Evolutionary conservation across 1,140 invertebrate species (phyloP).

Genomic region (Orius laevigatus): DNA sequence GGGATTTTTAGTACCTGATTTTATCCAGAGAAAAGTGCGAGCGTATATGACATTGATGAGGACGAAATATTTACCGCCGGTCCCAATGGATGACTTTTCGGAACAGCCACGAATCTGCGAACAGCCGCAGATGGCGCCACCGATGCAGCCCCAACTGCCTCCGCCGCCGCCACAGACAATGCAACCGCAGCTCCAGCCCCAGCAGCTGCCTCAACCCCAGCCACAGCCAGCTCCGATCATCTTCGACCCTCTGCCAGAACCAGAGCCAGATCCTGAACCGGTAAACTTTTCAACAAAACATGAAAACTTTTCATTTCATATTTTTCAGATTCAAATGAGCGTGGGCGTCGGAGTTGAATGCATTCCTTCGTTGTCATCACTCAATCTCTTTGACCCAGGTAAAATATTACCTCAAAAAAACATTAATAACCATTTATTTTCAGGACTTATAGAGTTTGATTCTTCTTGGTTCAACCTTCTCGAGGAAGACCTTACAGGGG

Average conservation of each 20-base stretch:
- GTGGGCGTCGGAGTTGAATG: conserved; percentile 16
- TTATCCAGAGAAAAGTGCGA: conserved; percentile 54
- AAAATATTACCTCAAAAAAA: not conserved
- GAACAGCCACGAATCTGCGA: too few relatives aligned
- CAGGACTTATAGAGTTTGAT: conserved; percentile 1
- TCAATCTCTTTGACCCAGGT: conserved; percentile 16
- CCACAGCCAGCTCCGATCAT: not conserved
- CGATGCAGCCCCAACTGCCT: too few relatives aligned
- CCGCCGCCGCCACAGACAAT: too few relatives aligned
- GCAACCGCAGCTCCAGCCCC: too few relatives aligned
- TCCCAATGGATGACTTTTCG: too few relatives aligned
- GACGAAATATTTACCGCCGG: conserved; percentile 14
- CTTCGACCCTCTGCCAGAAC: conserved; percentile 4
- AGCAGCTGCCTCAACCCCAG: too few relatives aligned
- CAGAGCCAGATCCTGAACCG: too few relatives aligned
- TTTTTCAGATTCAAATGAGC: conserved; percentile 14
- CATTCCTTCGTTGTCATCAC: conserved; percentile 15
- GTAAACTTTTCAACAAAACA: not conserved
- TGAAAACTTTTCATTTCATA: not conserved
- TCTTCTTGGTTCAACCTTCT: not conserved
- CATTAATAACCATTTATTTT: not conserved
- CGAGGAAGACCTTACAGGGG: conserved; percentile 3
- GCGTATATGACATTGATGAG: conserved; percentile 29
- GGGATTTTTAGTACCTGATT: conserved; percentile 53
- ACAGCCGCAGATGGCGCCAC: too few relatives aligned